These are phyloP conservation scores for Calyptommatus sinebrachiatus DNA, from an alignment of 2,113 vertebrate species.

Conservation along the genomic window DNA sequence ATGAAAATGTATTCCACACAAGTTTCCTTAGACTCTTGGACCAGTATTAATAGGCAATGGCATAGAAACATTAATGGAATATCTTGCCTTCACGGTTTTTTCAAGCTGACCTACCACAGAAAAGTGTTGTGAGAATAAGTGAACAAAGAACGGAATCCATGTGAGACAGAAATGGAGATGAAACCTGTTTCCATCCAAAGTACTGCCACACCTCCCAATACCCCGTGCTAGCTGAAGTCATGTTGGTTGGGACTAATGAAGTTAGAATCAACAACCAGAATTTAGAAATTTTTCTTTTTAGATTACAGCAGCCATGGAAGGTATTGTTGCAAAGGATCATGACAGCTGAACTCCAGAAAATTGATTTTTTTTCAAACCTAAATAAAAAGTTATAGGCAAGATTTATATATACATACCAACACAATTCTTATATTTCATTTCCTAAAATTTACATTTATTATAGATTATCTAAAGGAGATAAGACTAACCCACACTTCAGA, in stretches of 20 bases:
- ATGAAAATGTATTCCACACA: neutral
- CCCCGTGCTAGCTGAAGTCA: too few relatives aligned
- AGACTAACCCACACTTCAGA: neutral
- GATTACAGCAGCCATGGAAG: too few relatives aligned
- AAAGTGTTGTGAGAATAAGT: neutral
- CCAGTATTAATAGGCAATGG: neutral
- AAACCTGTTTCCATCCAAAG: neutral
- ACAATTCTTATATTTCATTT: conserved; percentile 16
- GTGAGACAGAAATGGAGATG: conserved; percentile 1
- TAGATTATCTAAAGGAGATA: conserved; percentile 26
- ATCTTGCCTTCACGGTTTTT: neutral
- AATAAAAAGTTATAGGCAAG: too few relatives aligned
- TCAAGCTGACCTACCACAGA: neutral
- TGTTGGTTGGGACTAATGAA: neutral
- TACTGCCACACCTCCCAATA: neutral
- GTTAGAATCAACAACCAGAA: neutral
- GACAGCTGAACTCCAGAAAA: too few relatives aligned
- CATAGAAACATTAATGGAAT: neutral
- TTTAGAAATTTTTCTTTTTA: too few relatives aligned
- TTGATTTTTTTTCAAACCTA: too few relatives aligned
- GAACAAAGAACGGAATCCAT: neutral
- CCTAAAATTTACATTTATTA: conserved; percentile 12
- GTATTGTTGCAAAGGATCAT: too few relatives aligned
- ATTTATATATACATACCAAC: conserved; percentile 24
- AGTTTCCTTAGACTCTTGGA: neutral